These are phyloP conservation scores for Strigamia maritima DNA, from an alignment of 2,888 invertebrate genomes.

Conservation along the genomic window DNA sequence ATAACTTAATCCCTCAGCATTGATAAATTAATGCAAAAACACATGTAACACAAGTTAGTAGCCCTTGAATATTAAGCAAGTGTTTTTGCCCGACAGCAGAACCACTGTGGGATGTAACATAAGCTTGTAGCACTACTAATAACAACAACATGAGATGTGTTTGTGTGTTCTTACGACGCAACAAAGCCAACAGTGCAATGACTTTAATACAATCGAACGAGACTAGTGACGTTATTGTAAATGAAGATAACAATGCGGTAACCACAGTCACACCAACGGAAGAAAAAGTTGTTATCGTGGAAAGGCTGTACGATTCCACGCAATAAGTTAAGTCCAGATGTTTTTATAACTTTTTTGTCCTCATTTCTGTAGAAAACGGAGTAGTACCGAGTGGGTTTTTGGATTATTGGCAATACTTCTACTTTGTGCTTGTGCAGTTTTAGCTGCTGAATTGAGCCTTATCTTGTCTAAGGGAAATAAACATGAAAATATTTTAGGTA, in stretches of 20 bases:
- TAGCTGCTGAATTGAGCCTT: slow-evolving; percentile 30
- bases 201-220: slow-evolving; percentile 1
- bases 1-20: neutral
- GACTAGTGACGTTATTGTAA: neutral
- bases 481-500: neutral
- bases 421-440: slow-evolving; percentile 11
- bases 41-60: neutral
- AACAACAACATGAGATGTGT: slow-evolving; percentile 27
- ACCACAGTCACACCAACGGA: neutral
- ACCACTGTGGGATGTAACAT: slow-evolving; percentile 16
- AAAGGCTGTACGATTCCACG: neutral
- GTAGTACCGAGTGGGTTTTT: slow-evolving; percentile 20
- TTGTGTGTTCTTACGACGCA: slow-evolving; percentile 6
- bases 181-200: slow-evolving; percentile 14
- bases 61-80: slow-evolving; percentile 16
- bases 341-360: neutral
- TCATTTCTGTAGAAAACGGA: neutral
- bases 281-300: slow-evolving; percentile 22
- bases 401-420: slow-evolving; percentile 3
- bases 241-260: neutral
- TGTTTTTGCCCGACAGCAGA: slow-evolving; percentile 22
- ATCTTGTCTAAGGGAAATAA: neutral
- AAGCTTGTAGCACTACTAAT: neutral
- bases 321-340: neutral
- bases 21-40: neutral